A percentile compares a stretch with the other conserved stretches of the same genome.
These are phyloP conservation scores for Carposina sasakii DNA, from an alignment of 1,140 invertebrate genomes.

Conservation along the genomic window DNA sequence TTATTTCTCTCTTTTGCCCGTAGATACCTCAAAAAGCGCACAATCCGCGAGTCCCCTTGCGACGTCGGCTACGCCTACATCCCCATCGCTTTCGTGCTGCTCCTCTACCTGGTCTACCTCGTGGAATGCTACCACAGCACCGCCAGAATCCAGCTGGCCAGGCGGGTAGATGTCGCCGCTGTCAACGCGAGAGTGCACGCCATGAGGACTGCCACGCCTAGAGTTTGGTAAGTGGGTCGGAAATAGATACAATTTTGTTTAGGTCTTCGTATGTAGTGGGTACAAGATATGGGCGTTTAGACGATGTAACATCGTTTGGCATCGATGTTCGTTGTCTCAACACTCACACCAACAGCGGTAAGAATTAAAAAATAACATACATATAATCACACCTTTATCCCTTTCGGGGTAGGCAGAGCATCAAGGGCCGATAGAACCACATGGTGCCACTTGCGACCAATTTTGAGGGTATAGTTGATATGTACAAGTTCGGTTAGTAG, in stretches of 20 bases:
- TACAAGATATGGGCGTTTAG: no score
- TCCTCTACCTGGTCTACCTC: constrained; percentile 88
- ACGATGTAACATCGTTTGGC: no score
- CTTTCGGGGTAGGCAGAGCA: no score
- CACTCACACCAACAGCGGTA: no score
- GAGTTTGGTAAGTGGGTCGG: constrained; percentile 84
- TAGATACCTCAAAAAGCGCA: constrained; percentile 76
- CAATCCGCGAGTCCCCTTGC: constrained; percentile 81
- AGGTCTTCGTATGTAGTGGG: not conserved
- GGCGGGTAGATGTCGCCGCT: constrained; percentile 77
- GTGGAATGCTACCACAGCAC: constrained; percentile 90
- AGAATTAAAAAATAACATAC: no score
- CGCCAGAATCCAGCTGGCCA: constrained; percentile 76
- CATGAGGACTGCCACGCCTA: constrained; percentile 81
- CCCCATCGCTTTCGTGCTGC: constrained; percentile 85
- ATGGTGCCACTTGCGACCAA: no score
- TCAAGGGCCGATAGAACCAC: no score
- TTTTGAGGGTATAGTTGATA: no score
- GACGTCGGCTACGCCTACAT: constrained; percentile 91
- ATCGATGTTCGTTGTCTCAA: no score
- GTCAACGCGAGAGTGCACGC: constrained; percentile 80
- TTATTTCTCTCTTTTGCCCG: no score
- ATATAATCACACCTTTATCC: no score
- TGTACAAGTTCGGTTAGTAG: no score
- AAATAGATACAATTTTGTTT: not conserved